Evolutionary conservation across 2,797 vertebrate species (phyloP).

Genomic region (Enteromius radiatus): DNA sequence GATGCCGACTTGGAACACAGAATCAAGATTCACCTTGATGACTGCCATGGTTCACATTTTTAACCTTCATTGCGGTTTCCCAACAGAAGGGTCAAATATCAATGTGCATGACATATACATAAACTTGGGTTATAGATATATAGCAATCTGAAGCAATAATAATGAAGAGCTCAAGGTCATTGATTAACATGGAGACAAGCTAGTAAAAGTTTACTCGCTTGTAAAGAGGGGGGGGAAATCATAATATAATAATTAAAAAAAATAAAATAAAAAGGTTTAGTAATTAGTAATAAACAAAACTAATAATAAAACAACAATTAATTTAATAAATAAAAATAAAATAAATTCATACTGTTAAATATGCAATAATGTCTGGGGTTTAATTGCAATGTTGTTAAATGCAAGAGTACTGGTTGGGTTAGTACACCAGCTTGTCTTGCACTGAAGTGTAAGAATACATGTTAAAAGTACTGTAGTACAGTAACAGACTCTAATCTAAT

Average conservation of each 20-base stretch:
- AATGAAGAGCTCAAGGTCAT: conserved; percentile 3
- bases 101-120: neutral
- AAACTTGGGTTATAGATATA: neutral
- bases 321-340: too few species aligned
- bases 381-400: neutral
- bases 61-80: conserved; percentile 2
- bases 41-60: neutral
- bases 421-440: neutral
- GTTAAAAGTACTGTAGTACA: neutral
- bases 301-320: too few species aligned
- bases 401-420: neutral
- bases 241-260: too few species aligned
- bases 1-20: neutral
- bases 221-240: too few species aligned
- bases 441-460: neutral
- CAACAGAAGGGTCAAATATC: conserved; percentile 4
- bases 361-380: neutral
- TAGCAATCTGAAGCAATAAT: neutral
- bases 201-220: neutral
- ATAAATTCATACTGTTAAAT: neutral
- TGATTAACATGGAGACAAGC: neutral
- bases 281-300: too few species aligned
- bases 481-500: neutral
- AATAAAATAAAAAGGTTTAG: neutral
- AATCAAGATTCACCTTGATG: conserved; percentile 1